Evolutionary conservation across 2,113 vertebrate species (phyloP), one percentile per base, ranked within the genome.

Genomic region (Tonatia bakeri): DNA sequence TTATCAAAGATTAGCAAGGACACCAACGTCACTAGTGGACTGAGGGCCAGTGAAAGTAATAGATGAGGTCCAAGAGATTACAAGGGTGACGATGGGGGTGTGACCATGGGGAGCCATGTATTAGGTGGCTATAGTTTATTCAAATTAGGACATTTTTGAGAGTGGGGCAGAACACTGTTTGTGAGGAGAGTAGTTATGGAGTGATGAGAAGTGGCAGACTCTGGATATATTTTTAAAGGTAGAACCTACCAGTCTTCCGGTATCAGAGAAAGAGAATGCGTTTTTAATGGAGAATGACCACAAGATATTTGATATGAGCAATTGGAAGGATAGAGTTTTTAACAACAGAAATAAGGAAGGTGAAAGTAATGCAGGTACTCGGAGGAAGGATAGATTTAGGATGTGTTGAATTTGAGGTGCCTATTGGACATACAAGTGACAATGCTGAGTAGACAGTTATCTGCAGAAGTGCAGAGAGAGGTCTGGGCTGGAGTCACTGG

Each of bases 61-160:
- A 38, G 43, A 12, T 43, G 31, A 65, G 31, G 50, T 19, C 47
- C 36, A 47, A 65, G 28, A 75, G 54, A 40, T 52, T 36, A 47
- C 67, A 22, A 9, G 8, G 28, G 2, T 15, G 2, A 2, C 4
- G 4, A 1, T n/a, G 5, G 4, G 4, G 2, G 14, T n/a, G 19
- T 67, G 45, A 13, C 72, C 88, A 19, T 9, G 4, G 52, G 59
- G 31, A 72, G 26, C 28, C 81, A 85, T 84, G n/a, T 10, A 0
- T 59, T 38, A 45, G 45, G 12, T 0, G 4, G 1, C 22, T 65
- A 9, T 85, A 26, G 69, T 47, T 88, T 70, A 45, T 43, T 85
- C 56, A 36, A 28, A 54, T 73, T 2, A 20, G 33, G 22, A 67
- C 26, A 17, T 17, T 28, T 59, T 26, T 86, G 43, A 70, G 65